Evolutionary conservation across 2,797 vertebrate species (phyloP), one percentile per base, ranked within the genome.

Genomic region (Acrocephalus scirpaceus): DNA sequence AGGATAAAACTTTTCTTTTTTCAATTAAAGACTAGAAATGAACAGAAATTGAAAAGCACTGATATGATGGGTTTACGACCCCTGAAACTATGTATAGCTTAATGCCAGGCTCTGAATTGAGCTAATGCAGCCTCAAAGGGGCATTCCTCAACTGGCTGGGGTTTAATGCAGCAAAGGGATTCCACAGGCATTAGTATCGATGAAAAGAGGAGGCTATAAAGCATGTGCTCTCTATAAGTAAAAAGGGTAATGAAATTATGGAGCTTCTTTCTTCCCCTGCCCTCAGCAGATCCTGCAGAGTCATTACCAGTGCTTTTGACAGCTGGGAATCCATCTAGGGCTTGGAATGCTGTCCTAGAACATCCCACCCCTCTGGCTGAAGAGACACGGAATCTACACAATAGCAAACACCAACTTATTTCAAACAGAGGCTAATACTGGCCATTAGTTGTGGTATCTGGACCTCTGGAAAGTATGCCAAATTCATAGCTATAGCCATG

Each of bases 221-320:
- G 65, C 23, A 23, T 30, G 58, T 73, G 54, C 45, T 90, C 42
- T 71, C 83, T 62, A 2, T 8, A 8, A 58, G 42, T 50, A 56
- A 62, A 80, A 78, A 48, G 29, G 20, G 75, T 56, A 91, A 91
- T 61, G 57, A 78, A 94, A 89, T 91, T 30, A 93, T 7, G 32
- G 65, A 60, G 87, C 47, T 80, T 67, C 76, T 36, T 77, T 86
- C 71, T 88, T 88, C 45, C 54, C 25, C 62, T 45, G 69, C 85
- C 67, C 65, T 51, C 30, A 3, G 47, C 48, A 91, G 72, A 84
- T 80, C 80, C 42, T 76, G 74, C 72, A 69, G 47, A 32, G 73
- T 64, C 69, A 20, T 78, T 60, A 56, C 32, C 10, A 2, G 11
- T 1, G 1, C 42, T 92, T 62, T 23, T 51, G 74, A 80, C 80